Conservation (phyloP, 2,113 vertebrate species). For the Coreoperca whiteheadi region DNA sequence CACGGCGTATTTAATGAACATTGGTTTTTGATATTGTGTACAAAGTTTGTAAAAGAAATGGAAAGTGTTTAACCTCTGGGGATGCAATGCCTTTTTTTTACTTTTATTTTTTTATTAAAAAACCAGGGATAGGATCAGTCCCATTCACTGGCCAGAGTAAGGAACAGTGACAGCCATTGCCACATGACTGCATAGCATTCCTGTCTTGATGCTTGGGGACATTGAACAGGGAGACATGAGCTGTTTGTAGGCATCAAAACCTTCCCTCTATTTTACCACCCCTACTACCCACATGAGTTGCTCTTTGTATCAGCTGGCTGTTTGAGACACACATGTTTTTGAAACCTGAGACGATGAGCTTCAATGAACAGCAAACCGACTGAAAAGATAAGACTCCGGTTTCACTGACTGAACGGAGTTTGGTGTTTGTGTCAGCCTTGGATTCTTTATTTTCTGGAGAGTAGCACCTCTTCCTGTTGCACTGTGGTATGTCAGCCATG, state of each 20-base stretch:
- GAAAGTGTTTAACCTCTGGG: conserved; percentile 9
- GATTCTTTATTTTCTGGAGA: neutral
- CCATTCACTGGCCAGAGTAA: conserved; percentile 1
- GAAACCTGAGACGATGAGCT: conserved; percentile 13
- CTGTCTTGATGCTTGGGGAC: conserved; percentile 22
- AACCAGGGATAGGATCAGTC: neutral
- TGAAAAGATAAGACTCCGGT: neutral
- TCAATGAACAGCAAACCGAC: conserved; percentile 4
- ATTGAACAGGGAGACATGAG: neutral
- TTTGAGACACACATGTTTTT: conserved; percentile 17
- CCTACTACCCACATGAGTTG: neutral
- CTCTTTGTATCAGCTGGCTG: conserved; percentile 37
- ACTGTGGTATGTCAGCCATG: neutral
- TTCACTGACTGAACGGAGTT: neutral
- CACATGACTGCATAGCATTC: conserved; percentile 35
- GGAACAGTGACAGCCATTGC: neutral
- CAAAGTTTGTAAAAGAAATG: neutral
- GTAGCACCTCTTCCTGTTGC: neutral
- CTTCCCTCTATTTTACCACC: neutral
- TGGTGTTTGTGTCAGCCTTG: neutral
- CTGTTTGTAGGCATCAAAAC: neutral
- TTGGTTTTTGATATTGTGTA: neutral
- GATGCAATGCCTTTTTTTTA: too few relatives aligned
- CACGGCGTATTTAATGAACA: neutral
- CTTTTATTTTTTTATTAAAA: conserved; percentile 26